phyloP scores from a whole-genome alignment of 2,113 vertebrate species.

The Salvelinus fontinalis region DNA sequence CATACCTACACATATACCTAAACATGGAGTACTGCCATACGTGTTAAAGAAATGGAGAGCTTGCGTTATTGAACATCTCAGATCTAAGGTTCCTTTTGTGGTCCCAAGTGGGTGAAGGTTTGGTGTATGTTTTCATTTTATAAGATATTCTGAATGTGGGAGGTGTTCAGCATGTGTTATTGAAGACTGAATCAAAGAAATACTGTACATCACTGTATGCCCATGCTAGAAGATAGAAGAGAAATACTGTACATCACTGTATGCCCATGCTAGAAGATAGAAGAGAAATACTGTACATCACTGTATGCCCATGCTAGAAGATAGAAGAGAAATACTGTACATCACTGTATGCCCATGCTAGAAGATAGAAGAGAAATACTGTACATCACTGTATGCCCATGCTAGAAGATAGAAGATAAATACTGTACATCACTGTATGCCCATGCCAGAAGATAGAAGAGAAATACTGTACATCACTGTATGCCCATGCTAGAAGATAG shows the following conservation, averaged over 20 bases:
- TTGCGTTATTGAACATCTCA: slow-evolving; percentile 6
- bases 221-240: background rate
- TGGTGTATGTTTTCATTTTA: background rate
- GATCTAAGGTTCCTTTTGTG: background rate
- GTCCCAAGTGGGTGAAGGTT: background rate
- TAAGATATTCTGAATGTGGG: background rate
- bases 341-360: no score
- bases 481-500: background rate
- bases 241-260: background rate
- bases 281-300: background rate
- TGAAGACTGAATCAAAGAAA: background rate
- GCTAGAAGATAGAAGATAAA: background rate
- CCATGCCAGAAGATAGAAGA: no score
- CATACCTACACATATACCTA: background rate
- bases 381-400: no score
- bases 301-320: background rate
- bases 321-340: background rate
- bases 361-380: no score
- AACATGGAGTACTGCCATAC: background rate
- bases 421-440: background rate
- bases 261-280: background rate
- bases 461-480: background rate
- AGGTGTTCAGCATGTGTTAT: background rate
- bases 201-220: background rate
- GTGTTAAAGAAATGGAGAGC: slow-evolving; percentile 17